Evolutionary conservation across 2,888 invertebrate species (phyloP), one percentile per base, ranked within the genome.

Genomic region (Stenodema calcarata): DNA sequence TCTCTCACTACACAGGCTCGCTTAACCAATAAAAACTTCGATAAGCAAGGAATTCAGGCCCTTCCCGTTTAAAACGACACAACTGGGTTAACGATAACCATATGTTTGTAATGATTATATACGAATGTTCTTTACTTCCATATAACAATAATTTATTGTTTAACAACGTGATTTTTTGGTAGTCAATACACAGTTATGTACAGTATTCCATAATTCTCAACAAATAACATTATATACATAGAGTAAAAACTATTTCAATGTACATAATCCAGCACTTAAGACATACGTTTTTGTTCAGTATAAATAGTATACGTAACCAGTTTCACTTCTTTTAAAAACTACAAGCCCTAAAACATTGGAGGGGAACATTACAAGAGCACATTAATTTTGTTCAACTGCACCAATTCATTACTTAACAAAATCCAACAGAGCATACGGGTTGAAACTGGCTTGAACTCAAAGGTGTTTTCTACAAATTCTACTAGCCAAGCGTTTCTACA

Each of bases 401-500:
- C 41, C 73, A 73, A 41, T 73, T 80, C 23, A 80, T 80, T 80
- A 54, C 80, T 80, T 54, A 80, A 80, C 42, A 54, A n/a, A 80
- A 80, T 50, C 50, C 50, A 28, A 50, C 50, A 54, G n/a, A n/a
- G 30, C 50, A 11, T 18, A 54, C 54, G 35, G n/a, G 7, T 50
- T 50, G 47, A 30, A 80, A 80, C 80, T 80, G 54, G 80, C 30
- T 47, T 30, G 27, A 80, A 44, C 50, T 50, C 47, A 80, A 27
- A 27, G 44, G 78, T 18, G 35, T 28, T 16, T 27, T 27, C 80
- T 80, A 80, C 80, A 16, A 54, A 35, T 50, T 47, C 80, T 80
- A 80, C 47, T 62, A n/a, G 80, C 80, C 50, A 80, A 54, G 80
- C 80, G 80, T 80, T 80, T 80, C 80, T 80, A 80, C 80, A 80